These are phyloP conservation scores for Coreius guichenoti DNA, from an alignment of 2,797 vertebrate species.

Conservation along the genomic window DNA sequence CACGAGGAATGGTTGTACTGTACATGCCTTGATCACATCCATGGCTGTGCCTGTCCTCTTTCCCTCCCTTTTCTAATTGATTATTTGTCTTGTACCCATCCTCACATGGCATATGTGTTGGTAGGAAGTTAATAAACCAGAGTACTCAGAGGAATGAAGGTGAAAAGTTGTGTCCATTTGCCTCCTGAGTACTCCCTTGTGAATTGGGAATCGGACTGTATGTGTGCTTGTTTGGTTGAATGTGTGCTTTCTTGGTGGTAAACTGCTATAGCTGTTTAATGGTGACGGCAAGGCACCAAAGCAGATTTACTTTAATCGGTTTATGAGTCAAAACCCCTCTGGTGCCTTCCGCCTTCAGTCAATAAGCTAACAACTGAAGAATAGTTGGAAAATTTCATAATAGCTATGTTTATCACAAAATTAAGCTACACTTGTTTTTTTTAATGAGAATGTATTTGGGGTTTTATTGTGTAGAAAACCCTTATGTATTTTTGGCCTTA, in stretches of 20 bases:
- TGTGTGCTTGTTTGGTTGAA: neutral
- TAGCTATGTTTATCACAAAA: neutral
- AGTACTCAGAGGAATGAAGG: neutral
- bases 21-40: neutral
- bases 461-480: neutral
- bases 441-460: neutral
- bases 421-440: neutral
- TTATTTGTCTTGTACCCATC: neutral
- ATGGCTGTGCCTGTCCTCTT: neutral
- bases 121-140: neutral
- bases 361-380: neutral
- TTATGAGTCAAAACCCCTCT: conserved; percentile 17
- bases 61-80: neutral
- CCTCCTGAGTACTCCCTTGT: too few relatives aligned
- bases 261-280: conserved; percentile 9
- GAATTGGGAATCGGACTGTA: conserved; percentile 1
- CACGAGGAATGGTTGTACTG: neutral
- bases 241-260: neutral
- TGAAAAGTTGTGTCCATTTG: conserved; percentile 4
- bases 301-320: conserved; percentile 21
- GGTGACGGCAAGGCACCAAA: conserved; percentile 13
- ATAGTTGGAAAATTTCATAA: neutral
- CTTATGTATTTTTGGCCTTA: neutral
- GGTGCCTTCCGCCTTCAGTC: neutral
- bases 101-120: neutral